Evolutionary conservation across 2,888 invertebrate species (phyloP).

Genomic region (Rhagonycha lutea): DNA sequence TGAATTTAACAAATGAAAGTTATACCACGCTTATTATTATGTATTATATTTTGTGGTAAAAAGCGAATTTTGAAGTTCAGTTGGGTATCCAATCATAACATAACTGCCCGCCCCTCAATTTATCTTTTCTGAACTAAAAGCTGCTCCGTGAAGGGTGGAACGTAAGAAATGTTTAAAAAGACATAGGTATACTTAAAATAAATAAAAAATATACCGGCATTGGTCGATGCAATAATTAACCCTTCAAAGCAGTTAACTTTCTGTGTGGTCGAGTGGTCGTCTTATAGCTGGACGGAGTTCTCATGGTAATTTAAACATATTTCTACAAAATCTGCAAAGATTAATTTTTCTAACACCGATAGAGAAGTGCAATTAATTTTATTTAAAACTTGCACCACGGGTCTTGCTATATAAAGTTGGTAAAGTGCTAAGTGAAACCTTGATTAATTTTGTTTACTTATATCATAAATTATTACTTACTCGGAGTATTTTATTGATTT

Average conservation of each 20-base stretch:
- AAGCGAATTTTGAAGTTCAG: no score
- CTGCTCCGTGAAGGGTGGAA: no score
- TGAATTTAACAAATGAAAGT: no score
- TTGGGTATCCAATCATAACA: no score
- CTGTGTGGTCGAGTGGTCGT: neutral
- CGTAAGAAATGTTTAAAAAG: no score
- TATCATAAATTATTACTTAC: neutral
- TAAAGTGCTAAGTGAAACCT: neutral
- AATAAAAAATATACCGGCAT: no score
- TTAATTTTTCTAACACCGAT: neutral
- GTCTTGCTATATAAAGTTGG: neutral
- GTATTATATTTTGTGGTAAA: no score
- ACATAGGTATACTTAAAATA: no score
- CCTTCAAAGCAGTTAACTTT: neutral
- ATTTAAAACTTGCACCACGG: neutral
- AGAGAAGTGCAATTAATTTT: neutral
- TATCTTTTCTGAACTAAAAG: no score
- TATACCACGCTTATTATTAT: no score
- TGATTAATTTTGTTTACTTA: neutral
- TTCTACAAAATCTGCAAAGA: neutral
- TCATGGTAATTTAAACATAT: neutral
- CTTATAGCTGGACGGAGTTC: neutral
- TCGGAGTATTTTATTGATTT: neutral
- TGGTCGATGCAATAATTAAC: neutral
- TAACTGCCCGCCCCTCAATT: no score